Base-by-base conservation (phyloP, 2,888 invertebrate species). In the Balanococcus diminutus region DNA sequence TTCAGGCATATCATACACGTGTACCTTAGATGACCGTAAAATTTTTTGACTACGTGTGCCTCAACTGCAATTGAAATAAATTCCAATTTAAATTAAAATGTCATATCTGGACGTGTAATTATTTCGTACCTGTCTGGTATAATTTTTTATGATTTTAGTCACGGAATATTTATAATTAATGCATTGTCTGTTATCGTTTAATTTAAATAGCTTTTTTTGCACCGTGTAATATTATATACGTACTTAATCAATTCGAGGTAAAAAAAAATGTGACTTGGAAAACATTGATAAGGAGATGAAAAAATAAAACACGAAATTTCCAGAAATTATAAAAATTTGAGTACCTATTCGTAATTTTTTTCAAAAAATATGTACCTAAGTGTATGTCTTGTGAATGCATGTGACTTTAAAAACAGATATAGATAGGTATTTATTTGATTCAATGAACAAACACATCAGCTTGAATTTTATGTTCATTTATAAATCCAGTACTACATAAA, bases 71-170 rank as follows among this genome's bases (percentile, higher is more conserved):
- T 79, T 79, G 75, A 79, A 79, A 79, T 79, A 79, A 79, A 79
- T 79, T 79, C 16, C 36, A 36, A 28, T 79, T 36, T 79, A 79
- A 79, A 79, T 79, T 79, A 79, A 79, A 79, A 79, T 36, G 75
- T 79, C 75, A 32, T 19, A 79, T 79, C 28, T 79, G 28, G 75
- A 36, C 75, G 36, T 36, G 75, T 79, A 79, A 79, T 79, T 79
- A 79, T 79, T 79, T 36, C 9, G 75, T 79, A 32, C 32, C 19
- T 36, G 75, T 36, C 75, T 36, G 19, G 36, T 36, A 9, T 79
- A 79, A 79, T 79, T 79, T 72, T 79, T 79, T 79, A 32, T 32
- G 32, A 79, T 79, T 79, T 79, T 79, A 36, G 75, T 79, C 75
- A 79, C 75, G 75, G 19, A 79, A 79, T 79, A 79, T 79, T 36